phyloP scores from a whole-genome alignment of 1,140 invertebrate species.

The Phthorimaea operculella region DNA sequence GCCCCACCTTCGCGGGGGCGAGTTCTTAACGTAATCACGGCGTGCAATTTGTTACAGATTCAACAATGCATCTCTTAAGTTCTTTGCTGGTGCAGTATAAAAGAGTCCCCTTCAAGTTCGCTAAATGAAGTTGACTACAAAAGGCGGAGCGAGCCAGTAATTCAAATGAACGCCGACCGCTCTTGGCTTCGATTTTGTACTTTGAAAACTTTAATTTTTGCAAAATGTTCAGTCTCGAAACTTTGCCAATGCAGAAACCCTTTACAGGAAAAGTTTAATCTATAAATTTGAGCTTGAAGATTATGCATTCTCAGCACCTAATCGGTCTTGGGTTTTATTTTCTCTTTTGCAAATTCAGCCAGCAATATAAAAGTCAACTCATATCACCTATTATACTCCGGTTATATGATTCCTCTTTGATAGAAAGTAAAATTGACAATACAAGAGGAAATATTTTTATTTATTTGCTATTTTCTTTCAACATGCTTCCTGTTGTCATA shows the following conservation, averaged over 20 bases:
- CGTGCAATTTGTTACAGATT: slow-evolving; percentile 63
- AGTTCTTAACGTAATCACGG: slow-evolving; percentile 55
- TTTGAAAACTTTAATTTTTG: slow-evolving; percentile 60
- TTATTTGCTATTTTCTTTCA: too few relatives aligned
- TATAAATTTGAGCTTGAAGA: neutral
- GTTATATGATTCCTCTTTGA: too few relatives aligned
- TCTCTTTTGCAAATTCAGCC: too few relatives aligned
- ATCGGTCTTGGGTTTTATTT: too few relatives aligned
- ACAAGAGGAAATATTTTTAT: too few relatives aligned
- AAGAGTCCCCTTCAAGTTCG: slow-evolving; percentile 58
- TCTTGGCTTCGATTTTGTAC: slow-evolving; percentile 52
- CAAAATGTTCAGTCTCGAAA: slow-evolving; percentile 44
- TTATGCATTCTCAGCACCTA: neutral
- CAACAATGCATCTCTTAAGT: slow-evolving; percentile 64
- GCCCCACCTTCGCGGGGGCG: slow-evolving; percentile 20
- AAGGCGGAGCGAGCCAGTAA: slow-evolving; percentile 52
- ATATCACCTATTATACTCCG: too few relatives aligned
- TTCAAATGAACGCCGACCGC: slow-evolving; percentile 56
- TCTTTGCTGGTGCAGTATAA: slow-evolving; percentile 50
- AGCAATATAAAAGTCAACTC: too few relatives aligned
- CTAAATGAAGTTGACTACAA: slow-evolving; percentile 66
- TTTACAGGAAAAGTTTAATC: slow-evolving; percentile 10
- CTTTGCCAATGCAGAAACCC: slow-evolving; percentile 39
- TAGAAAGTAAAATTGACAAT: too few relatives aligned
- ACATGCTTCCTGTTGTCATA: too few relatives aligned